Conservation (phyloP, 2,888 invertebrate species). For the Calliphora vomitoria region DNA sequence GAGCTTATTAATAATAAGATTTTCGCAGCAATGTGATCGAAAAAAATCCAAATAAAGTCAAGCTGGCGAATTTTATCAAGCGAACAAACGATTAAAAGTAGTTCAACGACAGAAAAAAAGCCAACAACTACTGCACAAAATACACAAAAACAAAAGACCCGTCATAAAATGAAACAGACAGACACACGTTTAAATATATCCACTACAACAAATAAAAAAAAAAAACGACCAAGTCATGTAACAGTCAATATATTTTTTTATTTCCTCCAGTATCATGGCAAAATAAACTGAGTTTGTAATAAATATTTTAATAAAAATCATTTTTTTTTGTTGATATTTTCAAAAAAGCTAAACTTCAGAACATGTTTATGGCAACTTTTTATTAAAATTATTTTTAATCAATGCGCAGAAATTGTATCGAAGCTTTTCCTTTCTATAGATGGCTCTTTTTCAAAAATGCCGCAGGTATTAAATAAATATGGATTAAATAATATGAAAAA, state of each 20-base stretch:
- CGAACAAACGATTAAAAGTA: slow-evolving; percentile 65
- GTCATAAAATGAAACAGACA: background rate
- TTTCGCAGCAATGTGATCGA: background rate
- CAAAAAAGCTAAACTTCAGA: slow-evolving; percentile 25
- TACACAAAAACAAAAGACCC: slow-evolving; percentile 21
- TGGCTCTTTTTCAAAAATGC: slow-evolving; percentile 56
- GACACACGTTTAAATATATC: slow-evolving; percentile 7
- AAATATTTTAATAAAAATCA: slow-evolving; percentile 53
- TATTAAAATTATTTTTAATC: slow-evolving; percentile 67
- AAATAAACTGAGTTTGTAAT: slow-evolving; percentile 51
- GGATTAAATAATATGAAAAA: slow-evolving; percentile 57
- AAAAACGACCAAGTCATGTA: slow-evolving; percentile 34
- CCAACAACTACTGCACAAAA: slow-evolving; percentile 40
- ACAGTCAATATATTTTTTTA: slow-evolving; percentile 41
- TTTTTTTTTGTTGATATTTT: slow-evolving; percentile 6
- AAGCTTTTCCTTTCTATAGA: slow-evolving; percentile 44
- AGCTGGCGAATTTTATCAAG: slow-evolving; percentile 44
- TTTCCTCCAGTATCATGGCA: slow-evolving; percentile 37
- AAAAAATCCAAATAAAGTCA: slow-evolving; percentile 36
- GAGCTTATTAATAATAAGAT: slow-evolving; percentile 67
- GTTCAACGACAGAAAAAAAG: slow-evolving; percentile 55
- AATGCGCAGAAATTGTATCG: slow-evolving; percentile 59
- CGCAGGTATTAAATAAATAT: slow-evolving; percentile 65
- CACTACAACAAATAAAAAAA: background rate
- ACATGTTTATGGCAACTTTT: slow-evolving; percentile 65